Conservation (phyloP, 2,797 vertebrate species). For the Sebastes taczanowskii region DNA sequence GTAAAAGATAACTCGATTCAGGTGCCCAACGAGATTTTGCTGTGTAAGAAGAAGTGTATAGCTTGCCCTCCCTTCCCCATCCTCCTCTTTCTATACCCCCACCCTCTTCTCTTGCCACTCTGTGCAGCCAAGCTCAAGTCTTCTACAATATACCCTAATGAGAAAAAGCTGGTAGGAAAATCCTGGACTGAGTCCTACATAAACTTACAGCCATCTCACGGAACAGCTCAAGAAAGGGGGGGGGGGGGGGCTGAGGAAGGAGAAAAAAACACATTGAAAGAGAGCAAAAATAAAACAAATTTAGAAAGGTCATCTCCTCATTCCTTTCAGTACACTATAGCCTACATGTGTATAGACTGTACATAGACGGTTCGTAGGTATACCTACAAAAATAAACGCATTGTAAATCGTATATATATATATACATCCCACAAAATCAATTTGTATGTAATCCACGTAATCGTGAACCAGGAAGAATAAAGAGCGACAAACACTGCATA, state of each 20-base stretch:
- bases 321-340: neutral
- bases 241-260: neutral
- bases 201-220: constrained; percentile 97
- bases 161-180: constrained; percentile 95
- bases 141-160: constrained; percentile 87
- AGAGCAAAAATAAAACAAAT: constrained; percentile 10
- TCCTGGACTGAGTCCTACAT: constrained; percentile 94
- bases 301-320: neutral
- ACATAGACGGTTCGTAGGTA: no score
- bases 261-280: neutral
- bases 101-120: constrained; percentile 85
- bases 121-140: constrained; percentile 80
- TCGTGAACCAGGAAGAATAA: no score
- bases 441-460: no score
- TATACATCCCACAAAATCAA: no score
- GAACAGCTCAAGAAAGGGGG: constrained; percentile 71
- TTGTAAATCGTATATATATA: no score
- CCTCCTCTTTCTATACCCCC: constrained; percentile 1
- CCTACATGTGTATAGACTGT: neutral
- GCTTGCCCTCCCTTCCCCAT: constrained; percentile 46
- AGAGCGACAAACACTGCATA: no score
- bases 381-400: no score
- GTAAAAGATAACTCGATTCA: constrained; percentile 59
- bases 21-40: constrained; percentile 52
- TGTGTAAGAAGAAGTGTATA: constrained; percentile 43